Conservation (phyloP, 2,888 invertebrate species). For the Lagria hirta region DNA sequence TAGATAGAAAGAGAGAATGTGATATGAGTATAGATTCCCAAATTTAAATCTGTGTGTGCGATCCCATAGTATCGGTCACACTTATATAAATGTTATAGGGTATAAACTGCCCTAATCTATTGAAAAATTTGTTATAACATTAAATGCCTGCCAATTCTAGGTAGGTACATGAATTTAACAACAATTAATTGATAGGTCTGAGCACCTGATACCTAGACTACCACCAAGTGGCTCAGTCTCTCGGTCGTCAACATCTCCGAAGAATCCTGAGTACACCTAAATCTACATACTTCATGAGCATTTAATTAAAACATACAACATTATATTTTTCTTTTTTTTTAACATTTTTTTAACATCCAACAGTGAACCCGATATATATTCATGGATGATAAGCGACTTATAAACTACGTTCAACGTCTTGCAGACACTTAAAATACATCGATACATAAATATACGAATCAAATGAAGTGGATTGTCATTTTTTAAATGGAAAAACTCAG, state of each 20-base stretch:
- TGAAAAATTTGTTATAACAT: slow-evolving; percentile 14
- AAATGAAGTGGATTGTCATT: slow-evolving; percentile 53
- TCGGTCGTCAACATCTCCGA: slow-evolving; percentile 38
- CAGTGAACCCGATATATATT: slow-evolving; percentile 41
- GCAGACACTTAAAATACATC: slow-evolving; percentile 50
- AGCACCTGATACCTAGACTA: slow-evolving; percentile 51
- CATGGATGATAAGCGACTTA: slow-evolving; percentile 43
- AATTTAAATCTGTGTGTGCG: too few relatives aligned
- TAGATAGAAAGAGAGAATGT: slow-evolving; percentile 10
- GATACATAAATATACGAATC: slow-evolving; percentile 48
- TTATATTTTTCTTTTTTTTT: slow-evolving; percentile 13
- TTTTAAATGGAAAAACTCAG: slow-evolving; percentile 42
- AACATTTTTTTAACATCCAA: slow-evolving; percentile 47
- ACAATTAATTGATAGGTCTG: slow-evolving; percentile 53
- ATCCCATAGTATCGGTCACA: too few relatives aligned
- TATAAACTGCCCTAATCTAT: slow-evolving; percentile 15
- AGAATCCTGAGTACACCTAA: slow-evolving; percentile 38
- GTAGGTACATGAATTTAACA: slow-evolving; percentile 50
- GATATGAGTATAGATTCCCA: slow-evolving; percentile 20
- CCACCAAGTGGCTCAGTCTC: slow-evolving; percentile 49
- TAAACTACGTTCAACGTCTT: slow-evolving; percentile 47
- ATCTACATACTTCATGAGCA: slow-evolving; percentile 27
- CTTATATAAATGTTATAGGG: too few relatives aligned
- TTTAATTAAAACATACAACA: slow-evolving; percentile 45
- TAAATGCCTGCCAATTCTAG: slow-evolving; percentile 44